These are phyloP conservation scores for Drosophila setosimentum DNA, from an alignment of 2,888 invertebrate species.

Conservation along the genomic window DNA sequence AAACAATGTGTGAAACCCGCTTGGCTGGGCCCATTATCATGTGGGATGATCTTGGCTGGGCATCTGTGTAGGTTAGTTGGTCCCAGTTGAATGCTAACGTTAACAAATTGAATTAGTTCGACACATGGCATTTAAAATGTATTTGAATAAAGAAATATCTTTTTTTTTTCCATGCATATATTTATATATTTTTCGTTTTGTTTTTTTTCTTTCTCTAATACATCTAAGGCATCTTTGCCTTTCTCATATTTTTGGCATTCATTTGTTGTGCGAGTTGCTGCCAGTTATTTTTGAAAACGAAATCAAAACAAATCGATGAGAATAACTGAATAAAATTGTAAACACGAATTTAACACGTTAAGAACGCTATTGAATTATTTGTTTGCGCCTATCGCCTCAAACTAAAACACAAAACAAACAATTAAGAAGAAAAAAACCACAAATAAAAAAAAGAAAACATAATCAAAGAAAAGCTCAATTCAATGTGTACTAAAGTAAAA, in stretches of 20 bases:
- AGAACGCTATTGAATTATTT: slow-evolving; percentile 60
- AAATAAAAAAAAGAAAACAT: slow-evolving; percentile 7
- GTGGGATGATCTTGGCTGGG: neutral
- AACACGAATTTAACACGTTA: slow-evolving; percentile 77
- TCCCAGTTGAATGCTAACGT: slow-evolving; percentile 40
- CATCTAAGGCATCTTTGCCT: slow-evolving; percentile 21
- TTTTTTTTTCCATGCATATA: slow-evolving; percentile 1
- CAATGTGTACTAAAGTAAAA: slow-evolving; percentile 17
- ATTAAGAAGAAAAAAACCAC: slow-evolving; percentile 18
- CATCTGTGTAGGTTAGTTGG: slow-evolving; percentile 45
- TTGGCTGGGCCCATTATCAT: neutral
- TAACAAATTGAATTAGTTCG: slow-evolving; percentile 35
- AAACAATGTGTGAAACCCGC: slow-evolving; percentile 19
- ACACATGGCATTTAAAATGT: slow-evolving; percentile 38
- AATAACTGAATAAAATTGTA: slow-evolving; percentile 32
- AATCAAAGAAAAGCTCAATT: slow-evolving; percentile 29
- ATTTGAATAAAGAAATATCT: slow-evolving; percentile 13
- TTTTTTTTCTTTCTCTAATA: slow-evolving; percentile 9
- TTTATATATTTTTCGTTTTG: slow-evolving; percentile 8
- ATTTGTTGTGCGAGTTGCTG: slow-evolving; percentile 30
- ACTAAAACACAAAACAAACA: slow-evolving; percentile 5
- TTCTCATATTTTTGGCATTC: slow-evolving; percentile 38
- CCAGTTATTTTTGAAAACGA: slow-evolving; percentile 13
- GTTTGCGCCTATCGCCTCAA: slow-evolving; percentile 46
- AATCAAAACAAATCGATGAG: slow-evolving; percentile 3